phyloP scores from a whole-genome alignment of 2,113 vertebrate genomes.

The Cercopithecus mona region DNA sequence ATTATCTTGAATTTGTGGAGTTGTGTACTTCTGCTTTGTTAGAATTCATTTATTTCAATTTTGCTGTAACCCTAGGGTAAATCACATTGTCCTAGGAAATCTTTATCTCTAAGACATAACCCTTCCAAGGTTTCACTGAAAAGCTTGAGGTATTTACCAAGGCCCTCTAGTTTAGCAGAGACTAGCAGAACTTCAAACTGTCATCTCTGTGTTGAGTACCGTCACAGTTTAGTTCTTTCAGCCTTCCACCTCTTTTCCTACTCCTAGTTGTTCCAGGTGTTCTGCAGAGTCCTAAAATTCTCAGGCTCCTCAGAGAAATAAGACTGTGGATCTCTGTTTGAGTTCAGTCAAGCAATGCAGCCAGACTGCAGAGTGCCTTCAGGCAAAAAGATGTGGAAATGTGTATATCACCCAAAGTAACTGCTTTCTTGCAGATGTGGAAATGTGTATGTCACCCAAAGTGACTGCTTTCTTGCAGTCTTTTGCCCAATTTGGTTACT shows the following conservation, averaged over 20 bases:
- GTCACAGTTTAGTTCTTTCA: not conserved
- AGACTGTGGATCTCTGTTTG: not conserved
- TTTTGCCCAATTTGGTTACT: not conserved
- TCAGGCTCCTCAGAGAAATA: not conserved
- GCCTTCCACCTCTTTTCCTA: not conserved
- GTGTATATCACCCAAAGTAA: not conserved
- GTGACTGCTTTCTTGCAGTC: not conserved
- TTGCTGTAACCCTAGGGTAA: not conserved
- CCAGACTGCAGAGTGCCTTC: not conserved
- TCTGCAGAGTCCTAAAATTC: not conserved
- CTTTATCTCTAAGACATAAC: not conserved
- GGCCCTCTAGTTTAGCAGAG: not conserved
- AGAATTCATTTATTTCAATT: not conserved
- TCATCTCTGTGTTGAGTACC: not conserved
- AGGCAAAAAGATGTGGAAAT: not conserved
- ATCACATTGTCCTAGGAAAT: not conserved
- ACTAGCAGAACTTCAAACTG: not conserved
- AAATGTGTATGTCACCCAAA: not conserved
- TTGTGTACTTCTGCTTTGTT: not conserved
- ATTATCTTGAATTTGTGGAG: not conserved
- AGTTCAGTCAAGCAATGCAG: not conserved
- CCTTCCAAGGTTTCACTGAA: not conserved
- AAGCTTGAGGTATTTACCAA: not conserved
- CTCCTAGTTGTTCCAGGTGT: accelerated
- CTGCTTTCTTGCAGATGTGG: not conserved